Percentiles rank a stretch among this genome's conserved stretches.
Evolutionary conservation across 2,888 invertebrate species (phyloP).

Genomic region (Xylota sylvarum): DNA sequence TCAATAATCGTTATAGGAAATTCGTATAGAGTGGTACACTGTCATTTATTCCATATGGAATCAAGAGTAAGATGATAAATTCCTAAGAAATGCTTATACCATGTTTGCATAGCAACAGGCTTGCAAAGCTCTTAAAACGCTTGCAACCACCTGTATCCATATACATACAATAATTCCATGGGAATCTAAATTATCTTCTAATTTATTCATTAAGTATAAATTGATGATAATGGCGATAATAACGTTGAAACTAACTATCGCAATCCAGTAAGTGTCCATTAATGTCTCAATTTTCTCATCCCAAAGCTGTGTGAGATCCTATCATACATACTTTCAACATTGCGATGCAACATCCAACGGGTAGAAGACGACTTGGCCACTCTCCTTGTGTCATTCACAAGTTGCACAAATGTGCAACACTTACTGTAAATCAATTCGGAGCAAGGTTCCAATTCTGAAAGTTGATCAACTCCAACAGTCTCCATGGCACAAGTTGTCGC

Average conservation of each 20-base stretch:
- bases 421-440: conserved; percentile 39
- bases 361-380: conserved; percentile 40
- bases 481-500: conserved; percentile 36
- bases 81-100: no score
- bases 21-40: no score
- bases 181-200: not conserved
- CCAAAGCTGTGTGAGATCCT: conserved; percentile 3
- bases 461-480: conserved; percentile 38
- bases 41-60: no score
- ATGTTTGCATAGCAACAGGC: no score
- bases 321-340: not conserved
- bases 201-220: not conserved
- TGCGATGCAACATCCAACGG: conserved; percentile 3
- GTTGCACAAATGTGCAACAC: conserved; percentile 28
- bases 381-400: conserved; percentile 42
- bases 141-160: no score
- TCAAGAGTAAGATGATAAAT: no score
- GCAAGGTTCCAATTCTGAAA: conserved; percentile 64
- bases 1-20: no score
- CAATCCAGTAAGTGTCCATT: conserved; percentile 25
- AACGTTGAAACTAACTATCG: not conserved
- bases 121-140: no score
- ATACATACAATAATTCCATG: no score
- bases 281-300: conserved; percentile 18
- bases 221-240: not conserved